phyloP scores from a whole-genome alignment of 2,888 invertebrate genomes.

The Limnephilus rhombicus region DNA sequence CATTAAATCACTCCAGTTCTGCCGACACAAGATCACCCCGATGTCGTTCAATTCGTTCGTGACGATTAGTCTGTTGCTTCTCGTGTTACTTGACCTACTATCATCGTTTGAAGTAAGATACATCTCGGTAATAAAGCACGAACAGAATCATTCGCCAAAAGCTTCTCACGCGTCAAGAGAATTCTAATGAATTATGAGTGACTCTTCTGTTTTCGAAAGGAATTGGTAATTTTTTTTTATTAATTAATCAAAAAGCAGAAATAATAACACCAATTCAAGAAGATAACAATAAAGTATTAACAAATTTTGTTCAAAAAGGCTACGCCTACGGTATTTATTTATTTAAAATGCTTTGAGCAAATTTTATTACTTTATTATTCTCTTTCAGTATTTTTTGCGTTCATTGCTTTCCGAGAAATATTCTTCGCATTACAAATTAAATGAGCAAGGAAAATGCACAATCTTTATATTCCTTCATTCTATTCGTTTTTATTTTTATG shows the following conservation, averaged over 20 bases:
- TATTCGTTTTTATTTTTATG: not conserved
- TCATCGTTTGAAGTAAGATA: not conserved
- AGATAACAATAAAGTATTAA: no score
- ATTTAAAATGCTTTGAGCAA: no score
- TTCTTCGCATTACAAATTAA: not conserved
- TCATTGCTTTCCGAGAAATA: no score
- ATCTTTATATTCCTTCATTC: not conserved
- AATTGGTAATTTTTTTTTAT: no score
- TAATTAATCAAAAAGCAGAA: no score
- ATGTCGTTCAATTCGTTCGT: not conserved
- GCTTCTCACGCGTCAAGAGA: not conserved
- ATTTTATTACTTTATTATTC: no score
- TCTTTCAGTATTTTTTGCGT: no score
- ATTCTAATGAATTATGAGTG: not conserved
- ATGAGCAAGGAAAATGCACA: not conserved
- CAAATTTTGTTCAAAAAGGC: not conserved
- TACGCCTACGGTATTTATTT: not conserved
- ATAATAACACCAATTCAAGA: not conserved
- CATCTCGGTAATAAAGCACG: not conserved
- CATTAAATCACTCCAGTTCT: not conserved
- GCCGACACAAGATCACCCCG: not conserved
- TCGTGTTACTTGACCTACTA: constrained; percentile 18
- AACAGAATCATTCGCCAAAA: not conserved
- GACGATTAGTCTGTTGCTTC: constrained; percentile 2
- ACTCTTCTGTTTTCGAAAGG: not conserved